Evolutionary conservation across 2,113 vertebrate genomes (phyloP).

Genomic region (Himantopus leucocephalus): DNA sequence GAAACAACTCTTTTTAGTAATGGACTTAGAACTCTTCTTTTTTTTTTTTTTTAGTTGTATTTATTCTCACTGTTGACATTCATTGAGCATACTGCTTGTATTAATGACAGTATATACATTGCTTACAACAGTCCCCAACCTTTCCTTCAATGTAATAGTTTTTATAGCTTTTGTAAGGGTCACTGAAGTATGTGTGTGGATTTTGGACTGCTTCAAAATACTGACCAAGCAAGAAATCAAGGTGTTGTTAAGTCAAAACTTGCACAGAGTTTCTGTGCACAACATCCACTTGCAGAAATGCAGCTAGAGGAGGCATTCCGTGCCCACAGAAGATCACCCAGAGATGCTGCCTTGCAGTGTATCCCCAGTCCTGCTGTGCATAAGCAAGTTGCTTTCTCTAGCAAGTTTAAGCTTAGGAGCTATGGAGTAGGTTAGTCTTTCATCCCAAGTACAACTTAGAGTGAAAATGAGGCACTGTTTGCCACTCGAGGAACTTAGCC

Average conservation of each 20-base stretch:
- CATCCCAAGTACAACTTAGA: not conserved
- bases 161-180: not conserved
- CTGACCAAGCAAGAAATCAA: not conserved
- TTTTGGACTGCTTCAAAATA: not conserved
- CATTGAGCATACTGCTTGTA: not conserved
- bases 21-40: not conserved
- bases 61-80: not conserved
- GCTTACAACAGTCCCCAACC: not conserved
- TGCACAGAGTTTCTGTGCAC: not conserved
- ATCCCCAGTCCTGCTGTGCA: too few species aligned
- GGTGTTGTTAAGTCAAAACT: not conserved
- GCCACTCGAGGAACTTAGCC: not conserved
- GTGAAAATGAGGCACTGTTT: not conserved
- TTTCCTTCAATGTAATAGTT: not conserved
- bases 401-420: not conserved
- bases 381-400: not conserved
- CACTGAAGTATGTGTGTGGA: not conserved
- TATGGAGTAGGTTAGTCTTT: not conserved
- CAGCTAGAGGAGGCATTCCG: not conserved
- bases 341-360: not conserved
- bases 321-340: not conserved
- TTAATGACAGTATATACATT: not conserved
- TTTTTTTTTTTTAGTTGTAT: rapidly evolving
- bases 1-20: not conserved
- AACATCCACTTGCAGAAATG: not conserved